Percentiles rank a stretch among this genome's conserved stretches.
phyloP scores from a whole-genome alignment of 2,888 invertebrate genomes.

The Aquatica leii region DNA sequence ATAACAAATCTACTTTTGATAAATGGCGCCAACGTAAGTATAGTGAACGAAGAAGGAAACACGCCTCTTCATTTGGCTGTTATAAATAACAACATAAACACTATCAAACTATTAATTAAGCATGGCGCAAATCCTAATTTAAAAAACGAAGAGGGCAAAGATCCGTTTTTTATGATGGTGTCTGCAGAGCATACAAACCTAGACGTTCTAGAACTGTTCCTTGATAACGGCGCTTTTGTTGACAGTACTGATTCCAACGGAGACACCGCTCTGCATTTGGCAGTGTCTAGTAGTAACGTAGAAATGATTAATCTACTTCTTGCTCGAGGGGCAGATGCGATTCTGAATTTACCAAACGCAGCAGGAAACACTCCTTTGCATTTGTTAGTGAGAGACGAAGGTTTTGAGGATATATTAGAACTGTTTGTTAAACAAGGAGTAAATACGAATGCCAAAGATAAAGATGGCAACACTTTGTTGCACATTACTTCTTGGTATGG shows the following conservation, averaged over 20 bases:
- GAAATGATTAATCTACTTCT: not conserved
- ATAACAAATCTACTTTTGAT: not conserved
- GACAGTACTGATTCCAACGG: not conserved
- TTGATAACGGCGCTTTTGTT: not conserved
- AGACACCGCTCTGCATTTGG: conserved; percentile 7
- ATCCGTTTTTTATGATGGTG: not conserved
- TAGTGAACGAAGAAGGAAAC: not conserved
- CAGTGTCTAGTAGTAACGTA: not conserved
- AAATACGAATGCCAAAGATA: too few species aligned
- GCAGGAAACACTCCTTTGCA: too few species aligned
- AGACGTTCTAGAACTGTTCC: not conserved
- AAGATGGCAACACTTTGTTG: too few species aligned
- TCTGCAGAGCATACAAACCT: not conserved
- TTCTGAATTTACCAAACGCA: too few species aligned
- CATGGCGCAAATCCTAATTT: not conserved
- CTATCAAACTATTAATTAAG: not conserved
- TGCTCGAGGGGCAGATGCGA: not conserved
- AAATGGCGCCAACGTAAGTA: not conserved
- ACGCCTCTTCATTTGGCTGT: not conserved
- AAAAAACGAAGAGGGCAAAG: not conserved
- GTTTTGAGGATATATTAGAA: too few species aligned
- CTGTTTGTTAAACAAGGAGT: too few species aligned
- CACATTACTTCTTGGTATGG: too few species aligned
- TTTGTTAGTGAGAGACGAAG: too few species aligned
- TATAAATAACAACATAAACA: not conserved